A percentile compares a stretch with the other conserved stretches of the same genome.
Conservation (phyloP, 2,888 invertebrate species). For the Pollenia griseotomentosa region DNA sequence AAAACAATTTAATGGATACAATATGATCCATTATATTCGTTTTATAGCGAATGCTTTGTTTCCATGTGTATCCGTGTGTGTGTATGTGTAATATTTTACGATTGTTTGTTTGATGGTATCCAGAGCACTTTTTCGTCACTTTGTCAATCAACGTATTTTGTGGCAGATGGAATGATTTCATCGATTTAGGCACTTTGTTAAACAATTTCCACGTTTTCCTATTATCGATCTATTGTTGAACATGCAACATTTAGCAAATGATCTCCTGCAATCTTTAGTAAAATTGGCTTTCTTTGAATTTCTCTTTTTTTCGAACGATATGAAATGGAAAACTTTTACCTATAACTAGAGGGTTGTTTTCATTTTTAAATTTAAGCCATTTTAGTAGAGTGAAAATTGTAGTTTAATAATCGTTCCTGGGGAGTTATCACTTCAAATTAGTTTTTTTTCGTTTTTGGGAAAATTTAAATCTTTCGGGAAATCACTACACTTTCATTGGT, state of each 20-base stretch:
- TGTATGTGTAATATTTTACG: neutral
- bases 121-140: conserved; percentile 63
- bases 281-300: conserved; percentile 30
- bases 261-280: conserved; percentile 53
- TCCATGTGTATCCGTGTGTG: neutral
- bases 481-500: no score
- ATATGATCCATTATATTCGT: conserved; percentile 25
- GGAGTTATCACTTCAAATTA: neutral
- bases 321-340: neutral
- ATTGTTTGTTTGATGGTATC: conserved; percentile 23
- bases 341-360: conserved; percentile 9
- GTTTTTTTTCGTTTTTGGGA: neutral
- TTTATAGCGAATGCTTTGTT: neutral
- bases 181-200: conserved; percentile 30
- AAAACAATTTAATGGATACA: conserved; percentile 27
- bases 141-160: conserved; percentile 60
- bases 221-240: conserved; percentile 22
- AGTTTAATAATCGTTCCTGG: neutral
- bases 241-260: conserved; percentile 39
- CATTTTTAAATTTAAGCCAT: neutral
- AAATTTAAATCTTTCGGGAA: neutral
- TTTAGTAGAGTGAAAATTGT: conserved; percentile 23
- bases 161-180: conserved; percentile 45
- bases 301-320: neutral
- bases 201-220: conserved; percentile 34